phyloP scores from a whole-genome alignment of 1,140 invertebrate genomes.

The Drosophila novamexicana region DNA sequence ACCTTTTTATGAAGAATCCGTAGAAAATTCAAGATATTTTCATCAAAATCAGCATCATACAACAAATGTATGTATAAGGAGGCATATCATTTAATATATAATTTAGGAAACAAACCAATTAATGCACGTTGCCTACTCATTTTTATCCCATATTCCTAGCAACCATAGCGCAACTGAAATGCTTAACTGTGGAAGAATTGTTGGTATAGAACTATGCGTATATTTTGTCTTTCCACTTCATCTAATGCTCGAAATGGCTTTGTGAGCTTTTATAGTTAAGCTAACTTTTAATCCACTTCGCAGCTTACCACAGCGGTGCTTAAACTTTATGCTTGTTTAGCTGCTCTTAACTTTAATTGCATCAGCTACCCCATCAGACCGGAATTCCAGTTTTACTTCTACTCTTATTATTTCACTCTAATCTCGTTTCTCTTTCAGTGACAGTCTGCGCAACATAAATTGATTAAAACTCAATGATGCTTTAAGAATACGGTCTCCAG shows the following conservation, averaged over 20 bases:
- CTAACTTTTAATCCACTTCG: constrained; percentile 46
- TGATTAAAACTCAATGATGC: constrained; percentile 65
- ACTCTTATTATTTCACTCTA: constrained; percentile 17
- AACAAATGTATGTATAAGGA: too few relatives aligned
- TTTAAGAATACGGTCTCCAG: constrained; percentile 21
- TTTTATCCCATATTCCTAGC: too few relatives aligned
- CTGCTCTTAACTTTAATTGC: constrained; percentile 53
- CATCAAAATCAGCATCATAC: too few relatives aligned
- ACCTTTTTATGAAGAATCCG: too few relatives aligned
- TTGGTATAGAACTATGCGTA: not conserved
- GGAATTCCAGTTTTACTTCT: not conserved
- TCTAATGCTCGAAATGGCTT: constrained; percentile 13
- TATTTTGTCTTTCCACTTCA: constrained; percentile 25
- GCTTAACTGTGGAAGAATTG: not conserved
- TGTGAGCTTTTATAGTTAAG: constrained; percentile 23
- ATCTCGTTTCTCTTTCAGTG: constrained; percentile 1
- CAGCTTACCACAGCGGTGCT: constrained; percentile 40
- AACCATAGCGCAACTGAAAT: too few relatives aligned
- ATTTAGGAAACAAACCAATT: too few relatives aligned
- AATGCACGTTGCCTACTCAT: too few relatives aligned
- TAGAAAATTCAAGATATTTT: too few relatives aligned
- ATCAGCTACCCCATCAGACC: constrained; percentile 19
- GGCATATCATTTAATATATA: too few relatives aligned
- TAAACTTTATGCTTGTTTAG: constrained; percentile 46
- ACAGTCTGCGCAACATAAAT: constrained; percentile 44